A percentile compares a stretch with the other conserved stretches of the same genome.
Evolutionary conservation across 2,888 invertebrate genomes (phyloP).

Genomic region (Pollenia amentaria): DNA sequence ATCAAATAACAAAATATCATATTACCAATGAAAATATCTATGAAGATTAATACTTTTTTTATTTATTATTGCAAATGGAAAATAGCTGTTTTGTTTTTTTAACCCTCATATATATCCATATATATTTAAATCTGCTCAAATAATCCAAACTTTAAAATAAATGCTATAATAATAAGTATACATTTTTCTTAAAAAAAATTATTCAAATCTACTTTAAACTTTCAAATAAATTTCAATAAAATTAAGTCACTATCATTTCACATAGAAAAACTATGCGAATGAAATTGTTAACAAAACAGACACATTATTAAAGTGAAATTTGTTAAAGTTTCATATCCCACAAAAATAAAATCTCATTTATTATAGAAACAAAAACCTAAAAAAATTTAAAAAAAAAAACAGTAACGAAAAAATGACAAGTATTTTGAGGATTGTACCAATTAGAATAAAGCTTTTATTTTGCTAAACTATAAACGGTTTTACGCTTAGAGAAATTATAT

Average conservation of each 20-base stretch:
- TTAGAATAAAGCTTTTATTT: conserved; percentile 21
- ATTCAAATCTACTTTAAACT: neutral
- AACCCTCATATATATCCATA: too few relatives aligned
- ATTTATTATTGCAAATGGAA: too few relatives aligned
- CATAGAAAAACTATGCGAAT: neutral
- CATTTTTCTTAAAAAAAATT: too few relatives aligned
- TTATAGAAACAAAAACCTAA: neutral
- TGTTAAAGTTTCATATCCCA: conserved; percentile 17
- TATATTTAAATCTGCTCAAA: too few relatives aligned
- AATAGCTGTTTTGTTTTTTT: too few relatives aligned
- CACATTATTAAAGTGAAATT: conserved; percentile 33
- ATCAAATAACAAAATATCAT: too few relatives aligned
- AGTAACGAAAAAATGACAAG: conserved; percentile 40
- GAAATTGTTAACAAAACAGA: conserved; percentile 11
- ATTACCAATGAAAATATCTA: too few relatives aligned
- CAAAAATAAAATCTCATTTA: conserved; percentile 37
- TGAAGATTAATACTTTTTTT: too few relatives aligned
- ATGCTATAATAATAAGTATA: too few relatives aligned
- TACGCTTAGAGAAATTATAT: neutral
- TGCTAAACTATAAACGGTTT: neutral
- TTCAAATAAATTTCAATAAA: conserved; percentile 11
- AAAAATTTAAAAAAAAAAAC: neutral
- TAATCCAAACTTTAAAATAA: too few relatives aligned
- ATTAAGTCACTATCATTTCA: neutral
- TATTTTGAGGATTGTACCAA: conserved; percentile 48